Evolutionary conservation across 2,888 invertebrate species (phyloP), one percentile per base, ranked within the genome.

Genomic region (Heteromyza rotundicornis): DNA sequence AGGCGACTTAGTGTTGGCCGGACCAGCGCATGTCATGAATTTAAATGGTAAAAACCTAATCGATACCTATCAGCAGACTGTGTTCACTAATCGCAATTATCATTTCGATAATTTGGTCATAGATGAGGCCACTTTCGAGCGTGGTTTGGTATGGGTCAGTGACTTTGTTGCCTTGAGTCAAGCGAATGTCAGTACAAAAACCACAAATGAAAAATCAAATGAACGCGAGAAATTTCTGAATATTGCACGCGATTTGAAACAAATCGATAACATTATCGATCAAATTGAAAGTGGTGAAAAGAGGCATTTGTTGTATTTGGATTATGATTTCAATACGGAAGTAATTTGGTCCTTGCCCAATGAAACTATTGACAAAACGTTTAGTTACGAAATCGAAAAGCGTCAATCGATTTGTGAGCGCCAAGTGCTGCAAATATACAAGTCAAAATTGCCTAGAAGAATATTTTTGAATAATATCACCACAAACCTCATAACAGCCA

Each of bases 101-200:
- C 69, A 71, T 44, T 77, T 81, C 17, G 76, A 79, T 50, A 74
- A 68, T 12, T 65, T 82, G 27, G 55, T 70, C 0, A 64, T 81
- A 5, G 74, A 77, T 19, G 66, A 55, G 2, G 80, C 72, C 0
- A 66, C 62, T 22, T 80, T 82, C 40, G 64, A 71, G 12, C 66
- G 56, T 1, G 80, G 80, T 1, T 54, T 79, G 23, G 20, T 68
- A 2, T 52, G 63, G 1, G 66, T 52, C 1, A 5, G 52, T 17
- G 47, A 47, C 3, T 14, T 20, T 5, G 3, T 20, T 3, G 20
- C 47, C 7, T 17, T 5, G 17, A 17, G 23, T 1, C 7, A 51
- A 2, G 47, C 19, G 0, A 2, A 7, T 2, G 17, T 32, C 7
- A 7, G 49, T 0, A 40, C 27, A n/a, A 5, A 20, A 16, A 8